Evolutionary conservation across 1,140 invertebrate genomes (phyloP).

Genomic region (Conus ventricosus): DNA sequence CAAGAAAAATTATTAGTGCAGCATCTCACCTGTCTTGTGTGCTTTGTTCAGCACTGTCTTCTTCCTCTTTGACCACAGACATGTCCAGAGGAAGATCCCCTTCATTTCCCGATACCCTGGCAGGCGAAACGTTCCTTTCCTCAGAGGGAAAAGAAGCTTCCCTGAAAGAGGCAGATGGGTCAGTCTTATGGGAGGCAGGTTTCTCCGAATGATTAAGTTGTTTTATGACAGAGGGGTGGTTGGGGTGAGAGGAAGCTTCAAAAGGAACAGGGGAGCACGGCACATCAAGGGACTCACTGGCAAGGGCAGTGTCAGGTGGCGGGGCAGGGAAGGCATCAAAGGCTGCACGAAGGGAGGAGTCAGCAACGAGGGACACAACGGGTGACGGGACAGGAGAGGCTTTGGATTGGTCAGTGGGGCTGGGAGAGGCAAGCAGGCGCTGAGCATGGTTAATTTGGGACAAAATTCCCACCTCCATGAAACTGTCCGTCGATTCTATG

Average conservation of each 20-base stretch:
- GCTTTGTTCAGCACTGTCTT: not conserved
- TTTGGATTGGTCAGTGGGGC: conserved; percentile 1
- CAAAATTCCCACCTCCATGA: conserved; percentile 16
- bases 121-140: not conserved
- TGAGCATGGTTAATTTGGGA: conserved; percentile 3
- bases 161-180: not conserved
- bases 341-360: not conserved
- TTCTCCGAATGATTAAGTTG: not conserved
- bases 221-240: conserved; percentile 18
- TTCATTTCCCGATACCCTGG: not conserved
- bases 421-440: conserved; percentile 9
- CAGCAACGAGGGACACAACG: not conserved
- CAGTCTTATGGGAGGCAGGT: not conserved
- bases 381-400: not conserved
- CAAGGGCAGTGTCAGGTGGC: not conserved
- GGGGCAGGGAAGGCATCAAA: not conserved
- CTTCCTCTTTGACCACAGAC: conserved; percentile 30
- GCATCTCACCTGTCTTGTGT: not conserved
- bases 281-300: not conserved
- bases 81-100: conserved; percentile 33
- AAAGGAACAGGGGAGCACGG: not conserved
- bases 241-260: not conserved
- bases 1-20: too few species aligned
- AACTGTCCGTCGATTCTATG: conserved; percentile 9
- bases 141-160: not conserved